Percentiles rank a stretch among this genome's conserved stretches.
phyloP scores from a whole-genome alignment of 92 coral and sea anemone species.

The Phymanthus crucifer region DNA sequence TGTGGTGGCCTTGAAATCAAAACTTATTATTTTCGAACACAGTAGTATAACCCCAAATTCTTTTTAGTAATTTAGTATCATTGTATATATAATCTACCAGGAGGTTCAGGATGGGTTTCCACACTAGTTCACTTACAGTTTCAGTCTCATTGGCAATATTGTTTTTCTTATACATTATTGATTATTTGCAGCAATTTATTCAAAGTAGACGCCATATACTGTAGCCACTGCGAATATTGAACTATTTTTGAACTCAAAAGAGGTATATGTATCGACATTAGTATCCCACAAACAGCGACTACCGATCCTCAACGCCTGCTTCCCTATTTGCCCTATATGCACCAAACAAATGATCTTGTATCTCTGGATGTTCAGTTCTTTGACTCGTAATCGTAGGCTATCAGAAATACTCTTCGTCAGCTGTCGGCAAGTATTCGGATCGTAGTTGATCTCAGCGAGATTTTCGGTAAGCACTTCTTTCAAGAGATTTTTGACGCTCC shows the following conservation, averaged over 20 bases:
- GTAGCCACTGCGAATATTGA: conserved; percentile 89
- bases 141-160: not conserved
- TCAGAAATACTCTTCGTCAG: conserved; percentile 87
- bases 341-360: conserved; percentile 86
- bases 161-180: too few species aligned
- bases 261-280: conserved; percentile 70
- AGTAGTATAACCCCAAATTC: too few species aligned
- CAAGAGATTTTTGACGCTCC: conserved; percentile 63
- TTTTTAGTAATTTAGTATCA: too few species aligned
- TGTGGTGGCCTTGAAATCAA: not conserved
- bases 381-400: conserved; percentile 69
- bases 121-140: too few species aligned
- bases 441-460: conserved; percentile 75
- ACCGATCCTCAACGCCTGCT: conserved; percentile 83
- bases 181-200: conserved; percentile 31
- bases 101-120: not conserved
- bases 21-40: not conserved
- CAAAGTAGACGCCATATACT: conserved; percentile 89
- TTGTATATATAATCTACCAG: not conserved
- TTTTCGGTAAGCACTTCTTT: conserved; percentile 73
- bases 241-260: conserved; percentile 78
- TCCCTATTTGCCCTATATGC: conserved; percentile 89
- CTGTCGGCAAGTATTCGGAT: conserved; percentile 80
- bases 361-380: conserved; percentile 77
- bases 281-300: conserved; percentile 96